phyloP scores from a whole-genome alignment of 23 tunicate species.

The Clavelina lepadiformis region DNA sequence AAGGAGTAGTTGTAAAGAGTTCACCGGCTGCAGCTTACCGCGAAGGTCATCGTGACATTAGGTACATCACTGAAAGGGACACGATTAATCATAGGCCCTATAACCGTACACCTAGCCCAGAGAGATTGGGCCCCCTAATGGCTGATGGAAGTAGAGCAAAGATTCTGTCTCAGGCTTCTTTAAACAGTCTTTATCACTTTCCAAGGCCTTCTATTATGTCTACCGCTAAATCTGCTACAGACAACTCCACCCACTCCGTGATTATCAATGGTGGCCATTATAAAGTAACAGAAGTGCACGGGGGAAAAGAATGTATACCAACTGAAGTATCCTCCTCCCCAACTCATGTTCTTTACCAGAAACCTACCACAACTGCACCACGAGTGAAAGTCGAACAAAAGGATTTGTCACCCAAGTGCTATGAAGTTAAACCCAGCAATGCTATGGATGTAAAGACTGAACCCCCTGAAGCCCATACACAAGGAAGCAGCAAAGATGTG shows the following conservation, averaged over 20 bases:
- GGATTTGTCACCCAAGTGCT: no score
- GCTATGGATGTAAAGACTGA: not conserved
- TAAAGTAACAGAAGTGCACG: constrained; percentile 33
- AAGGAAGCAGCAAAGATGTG: not conserved
- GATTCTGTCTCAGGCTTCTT: constrained; percentile 14
- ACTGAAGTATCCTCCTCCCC: not conserved
- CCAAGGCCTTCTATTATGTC: constrained; percentile 22
- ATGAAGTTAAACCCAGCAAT: not conserved
- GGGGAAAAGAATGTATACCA: constrained; percentile 5
- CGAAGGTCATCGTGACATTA: constrained; percentile 22
- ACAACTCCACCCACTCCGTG: constrained; percentile 6
- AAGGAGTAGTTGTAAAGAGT: constrained; percentile 16
- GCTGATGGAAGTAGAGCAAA: constrained; percentile 64
- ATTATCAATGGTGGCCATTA: constrained; percentile 53
- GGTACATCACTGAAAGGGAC: constrained; percentile 39
- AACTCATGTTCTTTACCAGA: constrained; percentile 24
- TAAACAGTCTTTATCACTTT: constrained; percentile 34
- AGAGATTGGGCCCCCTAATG: constrained; percentile 49
- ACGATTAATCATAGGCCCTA: constrained; percentile 5
- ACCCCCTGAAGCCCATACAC: not conserved
- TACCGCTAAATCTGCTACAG: not conserved
- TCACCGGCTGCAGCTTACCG: constrained; percentile 2
- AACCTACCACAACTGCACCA: constrained; percentile 3
- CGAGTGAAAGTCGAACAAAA: not conserved
- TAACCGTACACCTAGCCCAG: not conserved